Conservation (phyloP, 2,797 vertebrate species). For the Gallirallus australis region DNA sequence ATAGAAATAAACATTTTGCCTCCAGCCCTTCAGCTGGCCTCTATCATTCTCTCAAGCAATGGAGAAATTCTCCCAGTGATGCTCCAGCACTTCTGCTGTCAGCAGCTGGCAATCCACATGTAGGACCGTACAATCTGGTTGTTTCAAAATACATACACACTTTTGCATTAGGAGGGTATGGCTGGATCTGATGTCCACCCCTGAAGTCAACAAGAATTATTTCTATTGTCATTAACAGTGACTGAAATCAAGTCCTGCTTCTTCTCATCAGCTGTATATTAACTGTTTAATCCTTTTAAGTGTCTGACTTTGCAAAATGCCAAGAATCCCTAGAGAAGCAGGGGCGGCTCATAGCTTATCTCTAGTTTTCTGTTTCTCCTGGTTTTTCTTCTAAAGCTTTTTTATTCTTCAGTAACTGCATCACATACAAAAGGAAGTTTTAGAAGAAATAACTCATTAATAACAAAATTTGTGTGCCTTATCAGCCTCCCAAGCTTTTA, state of each 20-base stretch:
- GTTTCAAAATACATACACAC: neutral
- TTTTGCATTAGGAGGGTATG: neutral
- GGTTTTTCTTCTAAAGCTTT: neutral
- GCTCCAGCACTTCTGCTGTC: neutral
- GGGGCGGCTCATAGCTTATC: rapidly evolving
- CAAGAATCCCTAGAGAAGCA: neutral
- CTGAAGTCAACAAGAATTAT: neutral
- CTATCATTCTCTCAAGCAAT: neutral
- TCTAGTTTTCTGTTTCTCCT: neutral
- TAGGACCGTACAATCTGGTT: neutral
- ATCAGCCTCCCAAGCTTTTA: neutral
- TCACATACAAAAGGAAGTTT: neutral
- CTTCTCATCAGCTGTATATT: neutral
- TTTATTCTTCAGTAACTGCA: neutral
- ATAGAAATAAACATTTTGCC: neutral
- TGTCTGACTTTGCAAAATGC: neutral
- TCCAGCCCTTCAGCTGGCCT: neutral
- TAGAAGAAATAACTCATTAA: slow-evolving; percentile 2
- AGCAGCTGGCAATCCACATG: neutral
- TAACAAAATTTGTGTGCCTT: neutral
- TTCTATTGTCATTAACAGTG: neutral
- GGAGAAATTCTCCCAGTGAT: neutral
- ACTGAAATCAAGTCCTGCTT: slow-evolving; percentile 9
- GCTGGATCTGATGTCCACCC: neutral
- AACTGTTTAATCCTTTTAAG: neutral